phyloP scores from a whole-genome alignment of 2,797 vertebrate species.

The Iguana delicatissima region DNA sequence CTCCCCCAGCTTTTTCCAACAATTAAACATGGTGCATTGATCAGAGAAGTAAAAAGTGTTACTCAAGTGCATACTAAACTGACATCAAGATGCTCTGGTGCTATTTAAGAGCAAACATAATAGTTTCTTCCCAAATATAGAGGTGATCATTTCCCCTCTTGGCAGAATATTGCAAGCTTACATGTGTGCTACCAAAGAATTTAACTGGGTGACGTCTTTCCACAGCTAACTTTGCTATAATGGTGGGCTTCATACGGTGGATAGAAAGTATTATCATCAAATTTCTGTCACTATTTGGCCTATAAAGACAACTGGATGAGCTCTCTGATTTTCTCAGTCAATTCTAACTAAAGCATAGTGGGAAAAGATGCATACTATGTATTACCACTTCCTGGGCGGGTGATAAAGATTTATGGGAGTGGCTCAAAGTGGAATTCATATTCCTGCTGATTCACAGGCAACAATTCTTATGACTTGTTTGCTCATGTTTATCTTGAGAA shows the following conservation, averaged over 20 bases:
- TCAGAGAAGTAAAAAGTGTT: not conserved
- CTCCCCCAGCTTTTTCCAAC: not conserved
- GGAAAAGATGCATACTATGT: not conserved
- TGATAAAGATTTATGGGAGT: not conserved
- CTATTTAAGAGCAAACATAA: not conserved
- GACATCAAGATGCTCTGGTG: not conserved
- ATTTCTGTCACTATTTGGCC: not conserved
- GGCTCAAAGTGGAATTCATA: not conserved
- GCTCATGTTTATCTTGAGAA: not conserved
- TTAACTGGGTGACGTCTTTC: not conserved
- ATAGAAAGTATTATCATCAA: not conserved
- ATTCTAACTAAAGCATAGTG: not conserved
- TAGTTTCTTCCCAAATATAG: not conserved
- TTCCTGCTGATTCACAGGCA: not conserved
- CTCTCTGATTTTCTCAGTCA: not conserved
- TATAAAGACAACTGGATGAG: not conserved
- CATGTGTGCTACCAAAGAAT: not conserved
- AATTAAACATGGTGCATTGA: slow-evolving; percentile 1
- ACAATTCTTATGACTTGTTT: not conserved
- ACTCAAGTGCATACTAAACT: not conserved
- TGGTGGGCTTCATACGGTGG: not conserved
- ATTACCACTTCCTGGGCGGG: not conserved
- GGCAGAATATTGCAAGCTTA: not conserved
- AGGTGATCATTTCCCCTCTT: not conserved
- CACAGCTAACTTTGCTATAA: not conserved